A percentile compares a stretch with the other conserved stretches of the same genome.
Conservation (phyloP, 2,888 invertebrate species). For the Orgyia antiqua region DNA sequence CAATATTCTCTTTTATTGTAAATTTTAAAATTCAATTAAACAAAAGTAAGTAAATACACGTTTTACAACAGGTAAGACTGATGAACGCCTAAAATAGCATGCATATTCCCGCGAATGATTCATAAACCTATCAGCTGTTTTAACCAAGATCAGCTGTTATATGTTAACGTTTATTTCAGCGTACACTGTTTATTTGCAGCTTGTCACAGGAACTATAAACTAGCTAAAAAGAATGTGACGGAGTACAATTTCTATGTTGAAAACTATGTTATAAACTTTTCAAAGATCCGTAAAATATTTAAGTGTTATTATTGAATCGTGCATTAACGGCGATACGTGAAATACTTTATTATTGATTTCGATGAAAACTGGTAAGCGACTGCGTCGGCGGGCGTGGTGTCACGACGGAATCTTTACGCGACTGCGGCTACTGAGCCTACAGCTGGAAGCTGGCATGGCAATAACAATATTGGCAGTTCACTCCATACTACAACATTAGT, state of each 20-base stretch:
- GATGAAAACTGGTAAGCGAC: conserved; percentile 26
- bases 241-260: conserved; percentile 20
- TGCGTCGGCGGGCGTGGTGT: conserved; percentile 53
- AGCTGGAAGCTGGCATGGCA: conserved; percentile 36
- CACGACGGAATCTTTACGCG: conserved; percentile 55
- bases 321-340: conserved; percentile 33
- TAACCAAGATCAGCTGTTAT: conserved; percentile 40
- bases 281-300: conserved; percentile 39
- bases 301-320: conserved; percentile 35
- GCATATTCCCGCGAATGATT: too few species aligned
- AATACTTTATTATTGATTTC: conserved; percentile 53
- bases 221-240: conserved; percentile 11
- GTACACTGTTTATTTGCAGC: conserved; percentile 40
- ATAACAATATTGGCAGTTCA: conserved; percentile 21
- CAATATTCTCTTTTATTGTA: too few species aligned
- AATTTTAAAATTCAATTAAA: too few species aligned
- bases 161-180: conserved; percentile 23
- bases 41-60: too few species aligned
- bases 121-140: conserved; percentile 33
- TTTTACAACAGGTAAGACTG: too few species aligned
- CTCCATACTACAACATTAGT: conserved; percentile 9
- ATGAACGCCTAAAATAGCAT: too few species aligned
- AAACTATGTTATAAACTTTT: conserved; percentile 32
- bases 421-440: conserved; percentile 51
- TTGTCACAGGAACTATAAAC: conserved; percentile 23